Percentiles rank a stretch among this genome's conserved stretches.
These are phyloP conservation scores for Sicus ferrugineus DNA, from an alignment of 2,888 invertebrate genomes.

Conservation along the genomic window DNA sequence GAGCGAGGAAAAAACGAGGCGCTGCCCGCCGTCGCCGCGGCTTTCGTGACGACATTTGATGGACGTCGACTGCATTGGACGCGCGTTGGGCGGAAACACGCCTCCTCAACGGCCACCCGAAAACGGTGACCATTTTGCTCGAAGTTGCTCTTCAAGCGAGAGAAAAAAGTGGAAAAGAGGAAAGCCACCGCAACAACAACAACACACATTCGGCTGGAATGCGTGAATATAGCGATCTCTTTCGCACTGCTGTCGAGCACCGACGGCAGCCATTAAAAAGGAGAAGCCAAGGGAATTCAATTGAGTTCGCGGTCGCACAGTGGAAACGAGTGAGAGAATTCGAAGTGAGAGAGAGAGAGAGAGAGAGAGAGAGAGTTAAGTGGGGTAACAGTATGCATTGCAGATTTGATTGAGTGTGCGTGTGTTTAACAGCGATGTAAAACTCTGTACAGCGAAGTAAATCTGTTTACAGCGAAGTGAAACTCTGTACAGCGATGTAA, in stretches of 20 bases:
- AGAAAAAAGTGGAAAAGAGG: neutral
- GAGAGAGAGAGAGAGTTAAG: neutral
- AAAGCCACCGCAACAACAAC: neutral
- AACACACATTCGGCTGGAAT: no score
- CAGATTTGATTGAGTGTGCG: no score
- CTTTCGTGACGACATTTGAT: neutral
- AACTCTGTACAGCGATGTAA: no score
- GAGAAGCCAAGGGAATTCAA: neutral
- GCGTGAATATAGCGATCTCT: slow-evolving; percentile 22
- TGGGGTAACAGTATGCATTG: no score
- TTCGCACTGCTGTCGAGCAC: slow-evolving; percentile 22
- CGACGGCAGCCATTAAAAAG: neutral
- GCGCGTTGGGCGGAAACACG: slow-evolving; percentile 6
- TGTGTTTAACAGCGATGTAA: no score
- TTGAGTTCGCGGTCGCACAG: neutral
- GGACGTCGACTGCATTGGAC: slow-evolving; percentile 2
- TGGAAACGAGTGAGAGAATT: neutral
- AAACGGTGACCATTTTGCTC: slow-evolving; percentile 26
- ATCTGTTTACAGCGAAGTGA: no score
- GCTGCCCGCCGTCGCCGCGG: neutral
- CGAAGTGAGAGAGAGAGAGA: neutral
- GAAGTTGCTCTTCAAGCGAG: neutral
- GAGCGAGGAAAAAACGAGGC: neutral
- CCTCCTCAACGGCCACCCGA: neutral
- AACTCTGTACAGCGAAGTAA: no score